phyloP scores from a whole-genome alignment of 1,140 invertebrate species.

The Potamilus streckersoni region DNA sequence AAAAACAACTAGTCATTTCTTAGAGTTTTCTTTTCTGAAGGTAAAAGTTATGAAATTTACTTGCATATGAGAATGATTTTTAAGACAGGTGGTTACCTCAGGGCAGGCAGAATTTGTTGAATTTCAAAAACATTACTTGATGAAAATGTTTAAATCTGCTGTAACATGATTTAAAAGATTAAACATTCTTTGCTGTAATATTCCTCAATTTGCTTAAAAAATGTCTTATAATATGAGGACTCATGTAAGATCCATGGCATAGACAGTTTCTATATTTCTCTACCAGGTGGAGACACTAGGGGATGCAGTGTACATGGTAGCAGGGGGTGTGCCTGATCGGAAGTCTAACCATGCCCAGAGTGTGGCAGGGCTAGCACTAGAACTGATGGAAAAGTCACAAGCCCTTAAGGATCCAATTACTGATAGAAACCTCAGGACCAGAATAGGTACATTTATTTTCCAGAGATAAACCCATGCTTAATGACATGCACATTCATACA shows the following conservation, averaged over 20 bases:
- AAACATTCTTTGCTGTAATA: too few species aligned
- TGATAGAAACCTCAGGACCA: conserved; percentile 40
- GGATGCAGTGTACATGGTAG: conserved; percentile 66
- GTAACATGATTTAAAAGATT: too few species aligned
- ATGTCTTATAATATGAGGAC: neutral
- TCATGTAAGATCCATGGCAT: neutral
- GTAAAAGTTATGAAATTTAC: too few species aligned
- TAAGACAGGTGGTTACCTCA: neutral
- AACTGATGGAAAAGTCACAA: conserved; percentile 49
- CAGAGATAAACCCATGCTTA: conserved; percentile 6
- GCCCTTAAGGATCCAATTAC: conserved; percentile 47
- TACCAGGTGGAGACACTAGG: conserved; percentile 76
- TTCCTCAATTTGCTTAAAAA: too few species aligned
- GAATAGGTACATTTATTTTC: conserved; percentile 43
- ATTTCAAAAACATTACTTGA: neutral
- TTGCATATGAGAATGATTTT: too few species aligned
- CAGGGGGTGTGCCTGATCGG: conserved; percentile 71
- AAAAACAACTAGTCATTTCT: too few species aligned
- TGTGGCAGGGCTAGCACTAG: conserved; percentile 57
- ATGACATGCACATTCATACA: neutral
- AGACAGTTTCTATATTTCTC: neutral
- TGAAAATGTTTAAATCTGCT: too few species aligned
- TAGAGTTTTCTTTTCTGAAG: too few species aligned
- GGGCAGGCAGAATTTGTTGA: neutral
- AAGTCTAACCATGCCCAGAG: conserved; percentile 50